A percentile compares a stretch with the other conserved stretches of the same genome.
Evolutionary conservation across 1,140 invertebrate genomes (phyloP).

Genomic region (Hycleus cichorii): DNA sequence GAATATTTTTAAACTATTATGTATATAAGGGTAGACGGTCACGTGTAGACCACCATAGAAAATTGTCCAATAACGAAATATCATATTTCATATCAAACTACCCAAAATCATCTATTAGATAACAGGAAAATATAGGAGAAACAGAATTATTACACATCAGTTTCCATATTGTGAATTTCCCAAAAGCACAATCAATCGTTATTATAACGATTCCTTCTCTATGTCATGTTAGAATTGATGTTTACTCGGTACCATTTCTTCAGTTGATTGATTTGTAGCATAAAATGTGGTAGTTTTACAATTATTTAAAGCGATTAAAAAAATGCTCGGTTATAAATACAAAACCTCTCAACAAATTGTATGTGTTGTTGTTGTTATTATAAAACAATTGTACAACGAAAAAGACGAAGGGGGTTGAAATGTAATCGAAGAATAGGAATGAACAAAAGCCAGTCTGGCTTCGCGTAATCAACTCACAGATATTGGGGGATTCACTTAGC

Average conservation of each 20-base stretch:
- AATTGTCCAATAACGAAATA: constrained; percentile 1
- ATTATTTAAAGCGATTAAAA: too few relatives aligned
- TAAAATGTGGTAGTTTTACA: too few relatives aligned
- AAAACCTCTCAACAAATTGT: too few relatives aligned
- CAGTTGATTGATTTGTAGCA: too few relatives aligned
- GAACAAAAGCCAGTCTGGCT: constrained; percentile 26
- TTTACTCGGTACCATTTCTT: too few relatives aligned
- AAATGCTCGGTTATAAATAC: too few relatives aligned
- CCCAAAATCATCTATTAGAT: not conserved
- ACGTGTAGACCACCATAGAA: not conserved
- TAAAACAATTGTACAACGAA: constrained; percentile 5
- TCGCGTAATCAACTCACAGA: constrained; percentile 23
- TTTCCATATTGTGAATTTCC: constrained; percentile 9
- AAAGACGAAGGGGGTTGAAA: not conserved
- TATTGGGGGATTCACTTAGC: constrained; percentile 26
- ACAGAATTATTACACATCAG: not conserved
- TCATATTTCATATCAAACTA: constrained; percentile 1
- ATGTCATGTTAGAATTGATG: too few relatives aligned
- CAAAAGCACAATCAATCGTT: constrained; percentile 13
- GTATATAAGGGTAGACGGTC: constrained; percentile 6
- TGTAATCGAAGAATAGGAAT: constrained; percentile 16
- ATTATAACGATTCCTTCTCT: not conserved
- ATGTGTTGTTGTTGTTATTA: not conserved
- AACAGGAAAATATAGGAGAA: not conserved
- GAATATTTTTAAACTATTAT: not conserved